Evolutionary conservation across 2,888 invertebrate genomes (phyloP), one percentile per base, ranked within the genome.

Genomic region (Celastrina argiolus): DNA sequence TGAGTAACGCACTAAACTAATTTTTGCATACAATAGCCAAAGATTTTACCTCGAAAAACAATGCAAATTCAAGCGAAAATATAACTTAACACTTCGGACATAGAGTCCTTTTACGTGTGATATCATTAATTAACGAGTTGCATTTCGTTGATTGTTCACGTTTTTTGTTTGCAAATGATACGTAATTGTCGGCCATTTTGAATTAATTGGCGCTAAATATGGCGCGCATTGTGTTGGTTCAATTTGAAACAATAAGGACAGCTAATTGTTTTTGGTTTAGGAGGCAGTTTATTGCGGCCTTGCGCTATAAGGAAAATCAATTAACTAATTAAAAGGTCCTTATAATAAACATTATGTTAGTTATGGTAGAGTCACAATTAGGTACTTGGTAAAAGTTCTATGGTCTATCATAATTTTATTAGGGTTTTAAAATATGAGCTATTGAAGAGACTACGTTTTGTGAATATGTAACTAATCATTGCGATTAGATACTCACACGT

Each of bases 171-270:
- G 80, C 76, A 78, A 75, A 78, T 75, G 74, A 69, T 74, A 76
- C 75, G 76, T 87, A 85, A 85, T 86, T 85, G 85, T 81, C 82
- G 75, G 82, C 86, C 87, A 86, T 86, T 78, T 85, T 84, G 74
- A 78, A 73, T 71, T 36, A 68, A 76, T 79, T 81, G 79, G 78
- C 78, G 79, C 82, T 78, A 78, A 78, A 76, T 74, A 73, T 66
- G 76, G 74, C 68, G 69, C 72, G 70, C 74, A 73, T 77, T 75
- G 79, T 82, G 78, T 74, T 74, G 74, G 75, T 77, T 81, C 70
- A 79, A 80, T 80, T 80, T 77, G 80, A 79, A 72, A 84, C 85
- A 83, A 82, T 83, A 76, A 76, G 74, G 69, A 73, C 73, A 63
- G 71, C 75, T 80, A 84, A 84, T 84, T 84, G 81, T 76, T 80